Evolutionary conservation across 2,888 invertebrate species (phyloP).

Genomic region (Stenotaenia linearis): DNA sequence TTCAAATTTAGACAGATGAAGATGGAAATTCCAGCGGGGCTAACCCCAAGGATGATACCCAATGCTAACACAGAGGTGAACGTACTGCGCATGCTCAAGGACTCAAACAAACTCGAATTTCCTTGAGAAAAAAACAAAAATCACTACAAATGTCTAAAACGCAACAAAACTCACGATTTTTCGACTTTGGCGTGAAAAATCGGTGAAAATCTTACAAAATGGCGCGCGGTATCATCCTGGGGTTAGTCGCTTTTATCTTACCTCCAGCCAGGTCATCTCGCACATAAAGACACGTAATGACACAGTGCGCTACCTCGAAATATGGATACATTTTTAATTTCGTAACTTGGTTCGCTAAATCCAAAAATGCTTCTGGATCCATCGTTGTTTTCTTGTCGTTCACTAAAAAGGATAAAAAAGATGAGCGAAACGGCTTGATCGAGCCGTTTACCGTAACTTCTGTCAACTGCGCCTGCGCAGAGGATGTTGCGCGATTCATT

Average conservation of each 20-base stretch:
- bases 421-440: not conserved
- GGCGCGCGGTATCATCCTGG: not conserved
- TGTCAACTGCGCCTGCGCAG: conserved; percentile 24
- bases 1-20: conserved; percentile 7
- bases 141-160: too few relatives aligned
- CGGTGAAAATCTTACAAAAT: too few relatives aligned
- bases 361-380: conserved; percentile 95
- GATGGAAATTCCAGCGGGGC: not conserved
- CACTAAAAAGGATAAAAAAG: not conserved
- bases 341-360: conserved; percentile 97
- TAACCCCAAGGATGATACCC: not conserved
- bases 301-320: conserved; percentile 96
- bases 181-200: not conserved
- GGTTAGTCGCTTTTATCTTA: conserved; percentile 49
- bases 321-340: conserved; percentile 99
- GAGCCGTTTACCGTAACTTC: not conserved
- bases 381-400: conserved; percentile 49
- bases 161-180: not conserved
- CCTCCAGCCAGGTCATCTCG: conserved; percentile 90
- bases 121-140: not conserved
- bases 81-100: not conserved
- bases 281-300: conserved; percentile 87
- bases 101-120: not conserved
- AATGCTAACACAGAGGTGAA: not conserved
- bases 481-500: too few relatives aligned